A percentile compares a stretch with the other conserved stretches of the same genome.
These are phyloP conservation scores for Osmerus mordax DNA, from an alignment of 2,113 vertebrate species.

Conservation along the genomic window DNA sequence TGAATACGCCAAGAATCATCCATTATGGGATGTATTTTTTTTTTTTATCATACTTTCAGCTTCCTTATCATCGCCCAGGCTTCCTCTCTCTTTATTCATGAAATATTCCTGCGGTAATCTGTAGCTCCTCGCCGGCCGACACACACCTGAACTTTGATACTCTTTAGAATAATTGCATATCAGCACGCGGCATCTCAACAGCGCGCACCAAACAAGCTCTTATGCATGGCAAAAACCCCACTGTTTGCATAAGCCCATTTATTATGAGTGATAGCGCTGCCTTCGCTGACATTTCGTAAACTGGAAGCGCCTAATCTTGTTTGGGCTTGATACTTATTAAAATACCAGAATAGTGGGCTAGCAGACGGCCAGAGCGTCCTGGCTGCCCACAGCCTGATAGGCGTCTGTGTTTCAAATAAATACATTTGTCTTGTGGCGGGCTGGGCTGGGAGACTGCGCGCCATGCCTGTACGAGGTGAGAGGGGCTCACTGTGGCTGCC, in stretches of 20 bases:
- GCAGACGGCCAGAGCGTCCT: conserved; percentile 56
- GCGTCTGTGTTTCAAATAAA: conserved; percentile 70
- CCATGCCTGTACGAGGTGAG: conserved; percentile 62
- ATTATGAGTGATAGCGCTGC: conserved; percentile 80
- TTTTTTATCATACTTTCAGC: conserved; percentile 57
- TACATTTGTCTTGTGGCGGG: conserved; percentile 76
- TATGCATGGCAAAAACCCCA: conserved; percentile 72
- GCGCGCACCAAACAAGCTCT: conserved; percentile 72
- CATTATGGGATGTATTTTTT: conserved; percentile 64
- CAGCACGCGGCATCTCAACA: conserved; percentile 71
- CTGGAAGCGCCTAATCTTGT: conserved; percentile 80
- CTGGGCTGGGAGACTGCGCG: conserved; percentile 40
- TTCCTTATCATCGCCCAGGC: conserved; percentile 61
- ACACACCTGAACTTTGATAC: conserved; percentile 75
- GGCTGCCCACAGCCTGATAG: conserved; percentile 68
- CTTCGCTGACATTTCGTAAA: conserved; percentile 78
- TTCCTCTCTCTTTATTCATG: conserved; percentile 68
- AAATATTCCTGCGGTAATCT: conserved; percentile 68
- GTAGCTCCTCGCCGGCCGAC: conserved; percentile 52
- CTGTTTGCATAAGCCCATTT: conserved; percentile 81
- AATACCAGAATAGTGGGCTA: conserved; percentile 73
- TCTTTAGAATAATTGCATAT: conserved; percentile 85
- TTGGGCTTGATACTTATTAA: conserved; percentile 80
- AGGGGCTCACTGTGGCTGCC: conserved; percentile 56
- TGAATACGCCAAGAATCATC: conserved; percentile 65